Conservation (phyloP, 2,888 invertebrate genomes). For the Thalpophila matura region DNA sequence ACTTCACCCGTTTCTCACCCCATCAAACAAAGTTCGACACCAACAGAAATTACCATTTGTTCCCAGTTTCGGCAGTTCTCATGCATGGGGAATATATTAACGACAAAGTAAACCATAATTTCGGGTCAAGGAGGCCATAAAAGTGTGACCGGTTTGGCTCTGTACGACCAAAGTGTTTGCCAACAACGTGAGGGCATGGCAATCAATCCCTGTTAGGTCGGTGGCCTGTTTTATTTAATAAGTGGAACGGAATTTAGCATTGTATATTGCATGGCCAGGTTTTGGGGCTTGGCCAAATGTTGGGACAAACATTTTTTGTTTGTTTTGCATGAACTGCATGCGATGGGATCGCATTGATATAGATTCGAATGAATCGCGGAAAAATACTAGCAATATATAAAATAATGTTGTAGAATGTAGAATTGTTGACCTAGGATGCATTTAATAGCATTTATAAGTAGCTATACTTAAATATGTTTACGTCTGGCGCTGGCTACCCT, state of each 20-base stretch:
- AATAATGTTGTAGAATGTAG: no score
- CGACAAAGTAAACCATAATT: slow-evolving; percentile 48
- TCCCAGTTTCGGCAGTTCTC: slow-evolving; percentile 16
- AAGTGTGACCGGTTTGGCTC: slow-evolving; percentile 61
- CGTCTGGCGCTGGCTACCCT: no score
- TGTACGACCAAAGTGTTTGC: slow-evolving; percentile 49
- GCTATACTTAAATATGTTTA: no score
- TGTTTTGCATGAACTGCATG: slow-evolving; percentile 14
- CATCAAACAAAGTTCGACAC: slow-evolving; percentile 26
- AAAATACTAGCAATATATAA: no score
- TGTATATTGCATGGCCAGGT: slow-evolving; percentile 45
- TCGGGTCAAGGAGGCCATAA: slow-evolving; percentile 61
- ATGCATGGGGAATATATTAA: slow-evolving; percentile 40
- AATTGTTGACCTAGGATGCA: no score
- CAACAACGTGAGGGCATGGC: slow-evolving; percentile 54
- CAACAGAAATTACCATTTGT: slow-evolving; percentile 37
- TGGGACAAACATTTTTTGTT: slow-evolving; percentile 38
- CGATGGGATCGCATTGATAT: slow-evolving; percentile 11
- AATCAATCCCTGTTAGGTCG: slow-evolving; percentile 62
- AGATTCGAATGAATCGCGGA: neutral
- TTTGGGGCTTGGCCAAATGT: slow-evolving; percentile 57
- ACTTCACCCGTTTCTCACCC: slow-evolving; percentile 2
- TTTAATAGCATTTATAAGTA: no score
- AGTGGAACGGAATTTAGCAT: slow-evolving; percentile 54
- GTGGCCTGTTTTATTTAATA: slow-evolving; percentile 61